These are phyloP conservation scores for Callinectes sapidus DNA, from an alignment of 2,888 invertebrate species.

Conservation along the genomic window DNA sequence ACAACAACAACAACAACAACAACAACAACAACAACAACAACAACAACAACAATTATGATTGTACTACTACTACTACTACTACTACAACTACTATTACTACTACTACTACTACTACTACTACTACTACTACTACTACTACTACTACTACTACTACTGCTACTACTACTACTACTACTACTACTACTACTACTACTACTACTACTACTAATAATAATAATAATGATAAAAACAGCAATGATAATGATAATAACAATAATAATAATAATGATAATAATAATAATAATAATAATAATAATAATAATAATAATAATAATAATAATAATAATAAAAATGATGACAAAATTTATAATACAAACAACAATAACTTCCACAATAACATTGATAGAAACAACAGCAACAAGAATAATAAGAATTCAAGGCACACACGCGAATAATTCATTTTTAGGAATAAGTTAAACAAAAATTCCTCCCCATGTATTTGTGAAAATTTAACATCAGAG, in stretches of 20 bases:
- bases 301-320: background rate
- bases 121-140: too few species aligned
- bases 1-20: too few species aligned
- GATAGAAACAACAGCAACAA: background rate
- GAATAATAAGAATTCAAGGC: background rate
- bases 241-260: background rate
- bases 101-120: too few species aligned
- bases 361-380: background rate
- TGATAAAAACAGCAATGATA: background rate
- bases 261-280: background rate
- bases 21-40: too few species aligned
- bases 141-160: too few species aligned
- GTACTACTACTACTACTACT: too few species aligned
- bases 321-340: background rate
- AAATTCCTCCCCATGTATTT: background rate
- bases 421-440: background rate
- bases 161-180: too few species aligned
- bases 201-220: too few species aligned
- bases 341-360: background rate
- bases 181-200: too few species aligned
- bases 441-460: background rate
- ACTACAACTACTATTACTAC: too few species aligned
- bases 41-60: too few species aligned
- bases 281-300: background rate
- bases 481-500: background rate